These are phyloP conservation scores for Drosophila athabasca DNA, from an alignment of 1,140 invertebrate genomes.

Conservation along the genomic window DNA sequence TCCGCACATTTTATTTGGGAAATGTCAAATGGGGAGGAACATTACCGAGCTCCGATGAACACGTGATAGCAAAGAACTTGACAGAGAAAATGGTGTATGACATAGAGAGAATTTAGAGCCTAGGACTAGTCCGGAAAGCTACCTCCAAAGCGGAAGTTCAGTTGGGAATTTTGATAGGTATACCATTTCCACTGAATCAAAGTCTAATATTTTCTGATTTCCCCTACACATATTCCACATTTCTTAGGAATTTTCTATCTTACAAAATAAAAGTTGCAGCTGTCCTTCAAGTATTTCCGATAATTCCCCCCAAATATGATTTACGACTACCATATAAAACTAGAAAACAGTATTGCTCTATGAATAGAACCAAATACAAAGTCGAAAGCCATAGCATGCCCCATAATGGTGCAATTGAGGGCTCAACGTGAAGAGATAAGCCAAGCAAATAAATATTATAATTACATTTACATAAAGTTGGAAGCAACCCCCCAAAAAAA, in stretches of 20 bases:
- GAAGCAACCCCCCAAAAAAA: conserved; percentile 9
- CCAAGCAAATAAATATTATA: conserved; percentile 13
- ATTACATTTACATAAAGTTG: conserved; percentile 8
- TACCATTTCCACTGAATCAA: no score
- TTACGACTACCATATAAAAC: conserved; percentile 4
- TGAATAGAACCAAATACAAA: conserved; percentile 18
- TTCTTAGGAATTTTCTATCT: no score
- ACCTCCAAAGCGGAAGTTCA: no score
- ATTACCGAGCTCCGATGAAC: conserved; percentile 6
- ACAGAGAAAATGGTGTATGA: neutral
- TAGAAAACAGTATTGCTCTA: conserved; percentile 17
- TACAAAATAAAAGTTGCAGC: neutral
- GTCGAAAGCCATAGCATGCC: conserved; percentile 1
- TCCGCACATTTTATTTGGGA: neutral
- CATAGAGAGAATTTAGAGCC: neutral
- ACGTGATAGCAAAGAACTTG: conserved; percentile 35
- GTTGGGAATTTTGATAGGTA: no score
- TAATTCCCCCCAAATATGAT: conserved; percentile 18
- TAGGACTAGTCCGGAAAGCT: no score
- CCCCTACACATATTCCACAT: no score
- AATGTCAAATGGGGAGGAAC: conserved; percentile 63
- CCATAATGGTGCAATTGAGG: conserved; percentile 35
- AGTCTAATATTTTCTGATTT: no score
- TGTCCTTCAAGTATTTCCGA: neutral
- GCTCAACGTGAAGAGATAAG: conserved; percentile 19